Conservation (phyloP, 2,888 invertebrate species). For the Plusia festucae region DNA sequence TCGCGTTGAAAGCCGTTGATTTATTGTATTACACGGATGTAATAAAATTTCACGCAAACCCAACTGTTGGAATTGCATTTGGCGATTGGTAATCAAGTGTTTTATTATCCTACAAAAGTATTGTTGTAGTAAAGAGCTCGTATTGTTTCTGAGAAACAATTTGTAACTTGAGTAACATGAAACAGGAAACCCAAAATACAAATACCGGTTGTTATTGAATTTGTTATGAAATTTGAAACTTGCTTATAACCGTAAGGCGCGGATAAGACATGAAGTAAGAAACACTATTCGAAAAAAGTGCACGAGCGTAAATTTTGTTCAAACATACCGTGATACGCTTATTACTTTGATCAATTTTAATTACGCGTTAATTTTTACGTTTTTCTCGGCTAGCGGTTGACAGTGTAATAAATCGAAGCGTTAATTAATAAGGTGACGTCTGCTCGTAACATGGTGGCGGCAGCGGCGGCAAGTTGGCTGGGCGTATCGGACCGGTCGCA, state of each 20-base stretch:
- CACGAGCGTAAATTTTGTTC: background rate
- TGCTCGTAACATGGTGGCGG: constrained; percentile 26
- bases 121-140: constrained; percentile 3
- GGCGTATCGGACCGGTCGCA: constrained; percentile 59
- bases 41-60: constrained; percentile 60
- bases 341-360: constrained; percentile 1
- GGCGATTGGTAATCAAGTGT: constrained; percentile 53
- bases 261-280: background rate
- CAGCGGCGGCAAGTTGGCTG: constrained; percentile 45
- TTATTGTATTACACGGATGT: constrained; percentile 63
- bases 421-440: constrained; percentile 47
- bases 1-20: constrained; percentile 59
- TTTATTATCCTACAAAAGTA: constrained; percentile 31
- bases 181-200: background rate
- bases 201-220: background rate
- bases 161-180: background rate
- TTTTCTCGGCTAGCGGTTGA: constrained; percentile 12
- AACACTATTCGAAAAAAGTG: background rate
- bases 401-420: constrained; percentile 37
- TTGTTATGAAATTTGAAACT: background rate
- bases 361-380: constrained; percentile 12
- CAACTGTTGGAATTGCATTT: constrained; percentile 53
- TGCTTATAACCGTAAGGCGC: background rate
- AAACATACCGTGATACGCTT: background rate
- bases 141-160: background rate